phyloP scores from a whole-genome alignment of 2,797 vertebrate genomes.

The Coregonus ussuriensis region DNA sequence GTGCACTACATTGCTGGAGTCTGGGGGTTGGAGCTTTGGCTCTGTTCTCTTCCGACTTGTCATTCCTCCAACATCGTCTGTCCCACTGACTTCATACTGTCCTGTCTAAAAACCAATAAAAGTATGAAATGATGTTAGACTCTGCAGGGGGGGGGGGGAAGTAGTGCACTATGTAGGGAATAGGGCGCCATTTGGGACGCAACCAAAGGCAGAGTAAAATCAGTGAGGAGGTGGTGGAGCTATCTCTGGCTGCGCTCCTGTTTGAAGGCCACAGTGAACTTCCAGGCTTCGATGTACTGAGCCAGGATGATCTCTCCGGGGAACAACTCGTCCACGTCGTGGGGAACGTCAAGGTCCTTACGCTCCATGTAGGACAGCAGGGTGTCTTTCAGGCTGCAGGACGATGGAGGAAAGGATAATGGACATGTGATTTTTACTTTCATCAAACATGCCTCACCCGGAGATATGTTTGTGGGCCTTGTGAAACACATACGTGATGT shows the following conservation, averaged over 20 bases:
- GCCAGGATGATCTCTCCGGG: conserved; percentile 79
- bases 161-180: too few species aligned
- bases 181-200: background rate
- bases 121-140: too few species aligned
- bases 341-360: conserved; percentile 72
- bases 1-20: too few species aligned
- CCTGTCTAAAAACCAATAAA: too few species aligned
- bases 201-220: background rate
- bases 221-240: background rate
- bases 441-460: too few species aligned
- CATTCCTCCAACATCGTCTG: too few species aligned
- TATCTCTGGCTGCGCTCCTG: conserved; percentile 65
- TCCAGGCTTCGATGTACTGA: conserved; percentile 83
- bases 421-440: background rate
- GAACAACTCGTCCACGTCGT: conserved; percentile 78
- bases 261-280: conserved; percentile 76
- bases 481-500: too few species aligned
- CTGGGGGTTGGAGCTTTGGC: too few species aligned
- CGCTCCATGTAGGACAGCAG: conserved; percentile 78
- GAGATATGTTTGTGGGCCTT: too few species aligned
- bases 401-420: background rate
- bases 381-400: conserved; percentile 81
- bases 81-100: too few species aligned
- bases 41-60: too few species aligned
- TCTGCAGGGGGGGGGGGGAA: background rate